A percentile compares a stretch with the other conserved stretches of the same genome.
Evolutionary conservation across 2,113 vertebrate genomes (phyloP).

Genomic region (Ctenodactylus gundi): DNA sequence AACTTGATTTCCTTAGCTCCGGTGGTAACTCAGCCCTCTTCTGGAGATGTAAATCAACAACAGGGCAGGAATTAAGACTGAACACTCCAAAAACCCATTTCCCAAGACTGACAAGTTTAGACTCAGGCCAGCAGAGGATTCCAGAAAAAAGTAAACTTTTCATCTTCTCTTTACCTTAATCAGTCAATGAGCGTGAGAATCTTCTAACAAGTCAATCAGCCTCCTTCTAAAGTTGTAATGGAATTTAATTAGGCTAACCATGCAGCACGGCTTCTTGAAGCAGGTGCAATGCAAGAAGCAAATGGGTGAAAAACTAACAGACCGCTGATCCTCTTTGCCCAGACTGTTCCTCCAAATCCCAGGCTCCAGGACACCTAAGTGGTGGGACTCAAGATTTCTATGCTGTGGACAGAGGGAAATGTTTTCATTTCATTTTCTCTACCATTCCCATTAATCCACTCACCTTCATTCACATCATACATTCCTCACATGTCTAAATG

Average conservation of each 20-base stretch:
- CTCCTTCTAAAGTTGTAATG: not conserved
- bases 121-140: slow-evolving; percentile 77
- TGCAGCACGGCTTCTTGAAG: not conserved
- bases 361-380: not conserved
- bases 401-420: not conserved
- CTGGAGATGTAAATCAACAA: slow-evolving; percentile 73
- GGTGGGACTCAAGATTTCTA: no score
- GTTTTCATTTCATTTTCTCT: not conserved
- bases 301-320: not conserved
- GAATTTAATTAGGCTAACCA: slow-evolving; percentile 11
- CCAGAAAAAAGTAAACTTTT: slow-evolving; percentile 79
- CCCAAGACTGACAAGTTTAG: slow-evolving; percentile 83
- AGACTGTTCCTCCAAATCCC: not conserved
- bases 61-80: slow-evolving; percentile 75
- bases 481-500: not conserved
- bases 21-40: slow-evolving; percentile 76
- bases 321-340: not conserved
- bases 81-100: slow-evolving; percentile 82
- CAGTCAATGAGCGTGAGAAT: slow-evolving; percentile 42
- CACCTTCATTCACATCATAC: not conserved
- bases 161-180: slow-evolving; percentile 48
- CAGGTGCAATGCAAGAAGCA: not conserved
- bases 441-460: not conserved
- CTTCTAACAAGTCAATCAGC: slow-evolving; percentile 56
- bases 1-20: slow-evolving; percentile 70